Conservation (phyloP, 2,888 invertebrate species). For the Zygothrica quintamaculata region DNA sequence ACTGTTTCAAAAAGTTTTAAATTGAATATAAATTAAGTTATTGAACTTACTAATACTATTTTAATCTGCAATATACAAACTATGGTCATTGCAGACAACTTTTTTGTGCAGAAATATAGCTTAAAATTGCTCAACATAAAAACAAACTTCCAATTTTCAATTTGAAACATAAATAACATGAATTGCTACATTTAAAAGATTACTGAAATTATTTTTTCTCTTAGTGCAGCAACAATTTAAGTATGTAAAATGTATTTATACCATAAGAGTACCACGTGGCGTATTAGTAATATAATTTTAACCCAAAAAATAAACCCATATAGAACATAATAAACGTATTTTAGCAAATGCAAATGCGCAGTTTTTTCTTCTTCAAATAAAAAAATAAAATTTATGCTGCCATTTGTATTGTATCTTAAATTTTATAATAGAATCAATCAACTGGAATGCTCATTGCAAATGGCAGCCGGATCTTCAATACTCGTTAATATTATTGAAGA, state of each 20-base stretch:
- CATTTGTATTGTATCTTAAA: constrained; percentile 68
- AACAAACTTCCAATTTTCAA: too few relatives aligned
- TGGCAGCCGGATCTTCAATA: constrained; percentile 20
- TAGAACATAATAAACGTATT: constrained; percentile 25
- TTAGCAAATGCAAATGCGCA: constrained; percentile 64
- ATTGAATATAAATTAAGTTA: too few relatives aligned
- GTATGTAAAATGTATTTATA: constrained; percentile 28
- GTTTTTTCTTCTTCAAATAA: too few relatives aligned
- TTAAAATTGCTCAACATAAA: too few relatives aligned
- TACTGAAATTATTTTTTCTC: too few relatives aligned
- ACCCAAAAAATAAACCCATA: constrained; percentile 45
- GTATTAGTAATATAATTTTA: constrained; percentile 70
- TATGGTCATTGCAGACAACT: too few relatives aligned
- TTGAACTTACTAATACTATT: too few relatives aligned
- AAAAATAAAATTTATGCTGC: constrained; percentile 61
- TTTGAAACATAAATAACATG: too few relatives aligned
- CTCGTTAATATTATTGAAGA: constrained; percentile 23
- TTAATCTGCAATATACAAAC: too few relatives aligned
- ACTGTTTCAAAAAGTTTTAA: too few relatives aligned
- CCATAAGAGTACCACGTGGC: constrained; percentile 28
- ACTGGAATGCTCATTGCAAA: constrained; percentile 52
- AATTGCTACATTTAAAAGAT: too few relatives aligned
- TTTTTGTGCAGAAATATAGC: too few relatives aligned
- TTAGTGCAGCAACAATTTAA: constrained; percentile 23
- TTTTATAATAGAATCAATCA: constrained; percentile 74